These are phyloP conservation scores for Trochalopteron elliotii DNA, from an alignment of 2,113 vertebrate genomes.

Conservation along the genomic window DNA sequence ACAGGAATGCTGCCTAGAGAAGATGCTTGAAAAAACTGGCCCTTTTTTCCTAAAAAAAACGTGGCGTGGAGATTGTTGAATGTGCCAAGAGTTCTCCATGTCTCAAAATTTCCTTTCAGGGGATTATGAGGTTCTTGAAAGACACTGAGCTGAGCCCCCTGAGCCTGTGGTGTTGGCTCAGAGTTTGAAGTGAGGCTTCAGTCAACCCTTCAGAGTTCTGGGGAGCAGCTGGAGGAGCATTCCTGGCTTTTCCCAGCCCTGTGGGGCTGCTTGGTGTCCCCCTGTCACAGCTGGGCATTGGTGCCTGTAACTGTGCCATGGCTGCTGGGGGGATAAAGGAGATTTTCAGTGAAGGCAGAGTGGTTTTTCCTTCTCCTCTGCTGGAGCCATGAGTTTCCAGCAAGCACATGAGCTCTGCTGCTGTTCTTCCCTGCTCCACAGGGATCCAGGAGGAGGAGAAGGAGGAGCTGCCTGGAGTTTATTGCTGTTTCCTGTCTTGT, in stretches of 20 bases:
- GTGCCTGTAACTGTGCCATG: not conserved
- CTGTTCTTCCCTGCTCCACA: not conserved
- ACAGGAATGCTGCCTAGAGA: not conserved
- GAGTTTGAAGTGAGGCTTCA: not conserved
- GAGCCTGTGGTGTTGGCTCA: not conserved
- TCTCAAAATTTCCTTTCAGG: not conserved
- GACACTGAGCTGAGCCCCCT: not conserved
- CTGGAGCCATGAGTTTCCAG: not conserved
- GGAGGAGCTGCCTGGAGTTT: not conserved
- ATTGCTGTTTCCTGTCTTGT: slow-evolving; percentile 52
- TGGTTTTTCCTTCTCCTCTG: not conserved
- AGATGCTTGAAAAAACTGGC: not conserved
- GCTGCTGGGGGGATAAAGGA: not conserved
- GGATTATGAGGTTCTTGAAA: not conserved
- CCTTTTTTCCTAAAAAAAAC: not conserved
- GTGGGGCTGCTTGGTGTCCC: not conserved
- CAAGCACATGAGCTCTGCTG: not conserved
- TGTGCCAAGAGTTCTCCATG: not conserved
- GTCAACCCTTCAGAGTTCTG: not conserved
- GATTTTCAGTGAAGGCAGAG: not conserved
- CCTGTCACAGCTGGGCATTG: rapidly evolving
- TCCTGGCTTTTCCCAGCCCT: not conserved
- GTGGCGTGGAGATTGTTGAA: not conserved
- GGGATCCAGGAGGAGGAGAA: not conserved
- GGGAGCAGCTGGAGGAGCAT: not conserved